Base-by-base conservation (phyloP, 1,140 invertebrate genomes). In the Drosophila bipectinata region DNA sequence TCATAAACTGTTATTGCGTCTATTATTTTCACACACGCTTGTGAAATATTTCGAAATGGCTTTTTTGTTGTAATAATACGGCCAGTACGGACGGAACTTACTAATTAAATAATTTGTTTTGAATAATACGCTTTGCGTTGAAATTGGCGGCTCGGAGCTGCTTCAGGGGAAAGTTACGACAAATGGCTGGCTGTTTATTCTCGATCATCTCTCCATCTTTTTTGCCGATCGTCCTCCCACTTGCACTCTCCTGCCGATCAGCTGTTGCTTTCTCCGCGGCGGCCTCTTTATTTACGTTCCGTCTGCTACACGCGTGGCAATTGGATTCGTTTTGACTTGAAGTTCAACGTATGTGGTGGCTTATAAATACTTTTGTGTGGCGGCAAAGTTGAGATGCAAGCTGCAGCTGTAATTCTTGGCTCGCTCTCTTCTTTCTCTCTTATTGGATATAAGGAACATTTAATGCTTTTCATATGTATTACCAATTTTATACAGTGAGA, bases 301-400 rank as follows among this genome's bases (percentile, higher is more conserved):
- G 81, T 7, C 49, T 61, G 67, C 56, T 61, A 41, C 72, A 83
- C 72, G 79, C 84, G 83, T 79, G 83, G 73, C 83, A 88, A 83
- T 79, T 71, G 68, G 59, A 71, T 72, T 61, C 76, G 83, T 26
- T 88, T 79, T 88, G 76, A 79, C 83, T 74, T 83, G 72, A 88
- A 88, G 83, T 88, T 88, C 76, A 88, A 49, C 67, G 61, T 67
- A 67, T 79, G 61, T 60, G 63, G 78, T 73, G 56, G 68, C 60
- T 63, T 79, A 71, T 88, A 88, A 88, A 74, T 79, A 72, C 49
- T 79, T 69, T 69, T 32, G 75, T 67, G 63, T 88, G 71, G 58
- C 72, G 63, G 61, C 45, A 30, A 44, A 60, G 44, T 48, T 28
- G 32, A 53, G 44, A 52, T 45, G 51, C 39, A 49, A 54, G 28